Conservation (phyloP, 2,113 vertebrate genomes). For the Datnioides undecimradiatus region DNA sequence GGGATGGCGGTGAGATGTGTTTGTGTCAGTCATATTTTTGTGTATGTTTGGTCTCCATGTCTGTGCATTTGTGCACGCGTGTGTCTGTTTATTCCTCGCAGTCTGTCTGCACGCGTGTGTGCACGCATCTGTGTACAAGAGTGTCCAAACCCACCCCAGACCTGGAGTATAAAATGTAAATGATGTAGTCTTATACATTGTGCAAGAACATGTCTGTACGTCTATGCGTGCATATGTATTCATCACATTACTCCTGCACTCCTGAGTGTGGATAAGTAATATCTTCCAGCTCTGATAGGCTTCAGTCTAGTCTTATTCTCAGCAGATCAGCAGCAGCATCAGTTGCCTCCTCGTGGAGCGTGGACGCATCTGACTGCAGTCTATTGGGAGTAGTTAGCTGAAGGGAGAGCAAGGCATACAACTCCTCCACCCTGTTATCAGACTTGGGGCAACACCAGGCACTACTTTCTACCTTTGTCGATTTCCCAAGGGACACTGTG, state of each 20-base stretch:
- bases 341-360: slow-evolving; percentile 50
- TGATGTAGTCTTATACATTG: slow-evolving; percentile 9
- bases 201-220: not conserved
- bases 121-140: slow-evolving; percentile 3
- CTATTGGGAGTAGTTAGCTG: slow-evolving; percentile 71
- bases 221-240: slow-evolving; percentile 12
- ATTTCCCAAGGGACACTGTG: slow-evolving; percentile 62
- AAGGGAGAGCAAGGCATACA: slow-evolving; percentile 53
- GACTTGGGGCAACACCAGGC: slow-evolving; percentile 62
- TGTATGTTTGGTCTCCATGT: slow-evolving; percentile 27
- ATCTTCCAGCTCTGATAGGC: slow-evolving; percentile 16
- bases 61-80: slow-evolving; percentile 31
- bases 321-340: slow-evolving; percentile 55
- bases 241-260: slow-evolving; percentile 15
- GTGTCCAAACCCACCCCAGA: slow-evolving; percentile 7
- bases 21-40: slow-evolving; percentile 58
- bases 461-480: slow-evolving; percentile 62
- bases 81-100: slow-evolving; percentile 17
- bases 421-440: slow-evolving; percentile 62
- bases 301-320: slow-evolving; percentile 51
- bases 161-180: slow-evolving; percentile 29
- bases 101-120: slow-evolving; percentile 39
- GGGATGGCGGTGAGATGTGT: slow-evolving; percentile 39
- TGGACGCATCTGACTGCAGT: slow-evolving; percentile 52
- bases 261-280: slow-evolving; percentile 19